Evolutionary conservation across 1,140 invertebrate species (phyloP), one percentile per base, ranked within the genome.

Genomic region (Atta texana): DNA sequence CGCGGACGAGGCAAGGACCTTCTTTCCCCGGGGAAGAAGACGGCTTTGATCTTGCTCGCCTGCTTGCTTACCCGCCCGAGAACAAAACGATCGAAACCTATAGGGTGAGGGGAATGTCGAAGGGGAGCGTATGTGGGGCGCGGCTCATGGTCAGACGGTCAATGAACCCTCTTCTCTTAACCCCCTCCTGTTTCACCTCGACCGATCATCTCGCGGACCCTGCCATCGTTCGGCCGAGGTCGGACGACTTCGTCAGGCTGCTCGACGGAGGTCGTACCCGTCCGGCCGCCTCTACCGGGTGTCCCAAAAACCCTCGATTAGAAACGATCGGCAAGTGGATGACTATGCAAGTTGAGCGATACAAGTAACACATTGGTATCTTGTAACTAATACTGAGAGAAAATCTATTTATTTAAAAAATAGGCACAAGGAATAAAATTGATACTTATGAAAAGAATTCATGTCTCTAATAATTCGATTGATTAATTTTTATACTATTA

Each of bases 71-170:
- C 39, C 21, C 81, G 68, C 75, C 72, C 81, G 55, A 88, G 88
- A 90, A 61, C 80, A 90, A 90, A 90, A 90, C 89, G 87, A 90
- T 86, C 88, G 80, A 90, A 90, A 90, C 66, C 86, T 44, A 71
- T 80, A 63, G 69, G 39, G 74, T 81, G 78, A 85, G 63, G 80
- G 59, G 64, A 75, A 77, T 12, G 63, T 49, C 24, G 69, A 53
- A 85, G 86, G 77, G 74, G 80, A 77, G 61, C 64, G 39, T 88
- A 93, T 93, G 91, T 92, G 92, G 93, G 93, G 93, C 93, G 93
- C 93, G 93, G 93, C 93, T 94, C 93, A 93, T 93, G 93, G 93
- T 94, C 93, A 94, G 93, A 93, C 93, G 92, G 93, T 94, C 93
- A 93, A 92, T 91, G 93, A 94, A 91, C 93, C 86, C 89, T 86